phyloP scores from a whole-genome alignment of 2,113 vertebrate genomes.

The Pseudorasbora parva region DNA sequence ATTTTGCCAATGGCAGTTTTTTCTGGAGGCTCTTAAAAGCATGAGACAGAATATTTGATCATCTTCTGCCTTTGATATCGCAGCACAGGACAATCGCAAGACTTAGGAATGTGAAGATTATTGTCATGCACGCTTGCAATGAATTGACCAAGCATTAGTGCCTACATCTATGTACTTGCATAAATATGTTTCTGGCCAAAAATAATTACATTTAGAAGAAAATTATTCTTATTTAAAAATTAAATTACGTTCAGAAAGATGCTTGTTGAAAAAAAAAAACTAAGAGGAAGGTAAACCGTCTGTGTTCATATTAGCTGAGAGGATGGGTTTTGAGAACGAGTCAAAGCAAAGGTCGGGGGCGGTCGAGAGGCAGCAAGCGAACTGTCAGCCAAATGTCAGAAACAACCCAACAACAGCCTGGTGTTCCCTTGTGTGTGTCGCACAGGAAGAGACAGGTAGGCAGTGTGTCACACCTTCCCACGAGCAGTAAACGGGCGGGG shows the following conservation, averaged over 20 bases:
- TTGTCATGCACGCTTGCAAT: not conserved
- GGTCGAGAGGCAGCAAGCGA: constrained; percentile 80
- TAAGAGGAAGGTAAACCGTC: not conserved
- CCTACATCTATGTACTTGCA: not conserved
- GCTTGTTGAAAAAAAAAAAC: not conserved
- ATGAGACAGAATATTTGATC: not conserved
- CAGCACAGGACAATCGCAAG: not conserved
- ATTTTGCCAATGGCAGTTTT: not conserved
- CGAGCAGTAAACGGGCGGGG: constrained; percentile 92
- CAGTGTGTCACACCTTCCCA: constrained; percentile 98
- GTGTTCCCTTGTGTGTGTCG: constrained; percentile 96
- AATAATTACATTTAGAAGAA: not conserved
- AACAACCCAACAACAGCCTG: constrained; percentile 98
- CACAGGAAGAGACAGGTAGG: constrained; percentile 99
- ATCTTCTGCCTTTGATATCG: not conserved
- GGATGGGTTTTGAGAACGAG: constrained; percentile 19
- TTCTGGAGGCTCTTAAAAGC: not conserved
- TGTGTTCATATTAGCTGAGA: not conserved
- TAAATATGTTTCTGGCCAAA: constrained; percentile 2
- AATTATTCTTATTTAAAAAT: not conserved
- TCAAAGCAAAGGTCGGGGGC: not conserved
- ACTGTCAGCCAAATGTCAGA: constrained; percentile 94
- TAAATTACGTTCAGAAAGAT: not conserved
- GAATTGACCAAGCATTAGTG: not conserved
- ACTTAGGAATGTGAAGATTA: not conserved